Evolutionary conservation across 2,113 vertebrate species (phyloP), one percentile per base, ranked within the genome.

Genomic region (Sakesphorus luctuosus): DNA sequence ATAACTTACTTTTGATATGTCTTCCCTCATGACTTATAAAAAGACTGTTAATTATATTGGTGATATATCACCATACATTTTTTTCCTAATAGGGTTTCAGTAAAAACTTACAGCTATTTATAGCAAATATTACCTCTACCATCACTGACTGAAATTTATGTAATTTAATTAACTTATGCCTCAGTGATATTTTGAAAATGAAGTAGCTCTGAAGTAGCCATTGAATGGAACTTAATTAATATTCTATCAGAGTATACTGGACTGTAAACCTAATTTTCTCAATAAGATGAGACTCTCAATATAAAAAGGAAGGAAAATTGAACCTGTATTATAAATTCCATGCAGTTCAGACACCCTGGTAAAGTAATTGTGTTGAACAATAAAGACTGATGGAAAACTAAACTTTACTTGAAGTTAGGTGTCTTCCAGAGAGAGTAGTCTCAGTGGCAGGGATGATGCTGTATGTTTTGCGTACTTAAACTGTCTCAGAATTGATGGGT

Each of bases 111-210:
- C 62, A 91, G 46, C 85, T 93, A 86, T 82, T 96, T 96, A 53
- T 90, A 95, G 71, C 35, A 93, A 96, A 91, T 86, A 96, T 82
- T 93, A 76, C 71, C 96, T 94, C 85, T 89, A 84, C 91, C 36
- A 62, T 95, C 86, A 89, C 44, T 96, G 83, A 63, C 65, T 94
- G 56, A 88, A 97, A 97, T 96, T 92, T 96, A 96, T 96, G 87
- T 94, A 96, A 96, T 97, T 97, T 96, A 95, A 97, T 97, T 97
- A 97, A 97, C 80, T 95, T 94, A 92, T 69, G 62, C 87, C 93
- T 97, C 10, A 4, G 62, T 94, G 82, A 84, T 92, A 94, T 97
- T 97, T 96, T 94, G 58, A 69, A 97, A 96, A 93, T 82, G 20
- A 96, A 96, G 80, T 80, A 63, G 9, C 80, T 93, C 88, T 93